These are phyloP conservation scores for Papilio dardanus DNA, from an alignment of 1,140 invertebrate genomes.

Conservation along the genomic window DNA sequence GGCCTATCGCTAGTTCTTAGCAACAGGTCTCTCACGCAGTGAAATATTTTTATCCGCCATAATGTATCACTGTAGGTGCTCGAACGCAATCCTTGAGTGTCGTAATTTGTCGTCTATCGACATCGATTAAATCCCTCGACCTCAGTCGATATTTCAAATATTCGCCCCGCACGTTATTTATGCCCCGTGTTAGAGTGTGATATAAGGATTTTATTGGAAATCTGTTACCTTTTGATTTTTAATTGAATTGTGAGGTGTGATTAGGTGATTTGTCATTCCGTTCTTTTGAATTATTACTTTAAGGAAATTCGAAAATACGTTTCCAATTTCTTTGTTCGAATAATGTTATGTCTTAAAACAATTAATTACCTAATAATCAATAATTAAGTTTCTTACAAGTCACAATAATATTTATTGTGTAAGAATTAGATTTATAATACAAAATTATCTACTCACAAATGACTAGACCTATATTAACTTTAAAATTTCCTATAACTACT, in stretches of 20 bases:
- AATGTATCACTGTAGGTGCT: conserved; percentile 67
- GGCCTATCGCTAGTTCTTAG: conserved; percentile 48
- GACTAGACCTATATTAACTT: no score
- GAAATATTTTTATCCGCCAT: conserved; percentile 70
- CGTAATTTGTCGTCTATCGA: conserved; percentile 56
- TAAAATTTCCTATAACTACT: no score
- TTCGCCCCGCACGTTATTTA: conserved; percentile 59
- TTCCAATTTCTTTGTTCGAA: no score
- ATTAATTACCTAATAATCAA: no score
- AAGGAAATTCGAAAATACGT: conserved; percentile 43
- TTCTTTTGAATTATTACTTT: conserved; percentile 44
- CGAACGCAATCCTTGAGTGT: conserved; percentile 55
- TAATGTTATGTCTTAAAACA: conserved; percentile 23
- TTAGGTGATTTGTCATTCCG: conserved; percentile 57
- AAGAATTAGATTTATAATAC: no score
- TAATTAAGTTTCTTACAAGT: no score
- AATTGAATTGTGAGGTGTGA: conserved; percentile 70
- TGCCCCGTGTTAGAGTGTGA: conserved; percentile 57
- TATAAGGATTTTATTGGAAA: conserved; percentile 68
- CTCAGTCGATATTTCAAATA: conserved; percentile 59
- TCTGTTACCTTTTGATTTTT: conserved; percentile 63
- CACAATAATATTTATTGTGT: no score
- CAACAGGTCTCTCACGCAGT: conserved; percentile 69
- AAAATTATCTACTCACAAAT: no score
- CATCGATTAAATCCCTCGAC: conserved; percentile 58